These are phyloP conservation scores for Cryptus armator DNA, from an alignment of 2,888 invertebrate genomes.

Conservation along the genomic window DNA sequence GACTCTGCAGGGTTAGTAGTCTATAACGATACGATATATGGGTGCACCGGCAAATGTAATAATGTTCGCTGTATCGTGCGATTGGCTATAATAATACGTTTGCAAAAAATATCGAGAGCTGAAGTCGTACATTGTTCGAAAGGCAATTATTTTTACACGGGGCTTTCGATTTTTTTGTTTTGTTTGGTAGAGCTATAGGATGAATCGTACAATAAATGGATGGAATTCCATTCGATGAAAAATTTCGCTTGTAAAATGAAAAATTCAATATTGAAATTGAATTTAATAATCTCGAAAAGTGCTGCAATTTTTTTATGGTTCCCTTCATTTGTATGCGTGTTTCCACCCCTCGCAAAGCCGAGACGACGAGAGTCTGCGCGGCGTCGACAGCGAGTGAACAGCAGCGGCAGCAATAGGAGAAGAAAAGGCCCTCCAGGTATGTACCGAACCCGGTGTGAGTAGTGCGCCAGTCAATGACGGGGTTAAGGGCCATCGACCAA, in stretches of 20 bases:
- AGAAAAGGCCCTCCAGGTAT: slow-evolving; percentile 47
- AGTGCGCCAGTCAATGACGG: slow-evolving; percentile 74
- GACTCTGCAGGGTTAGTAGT: slow-evolving; percentile 4
- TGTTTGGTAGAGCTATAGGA: too few species aligned
- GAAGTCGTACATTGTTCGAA: not conserved
- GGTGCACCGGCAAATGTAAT: not conserved
- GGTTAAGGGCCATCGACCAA: slow-evolving; percentile 75
- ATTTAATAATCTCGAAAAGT: not conserved
- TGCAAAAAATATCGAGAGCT: not conserved
- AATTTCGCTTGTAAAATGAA: not conserved
- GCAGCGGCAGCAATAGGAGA: slow-evolving; percentile 19
- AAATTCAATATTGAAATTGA: not conserved
- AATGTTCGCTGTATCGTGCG: not conserved
- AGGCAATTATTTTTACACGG: not conserved
- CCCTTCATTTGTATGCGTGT: not conserved
- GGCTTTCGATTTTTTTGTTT: not conserved
- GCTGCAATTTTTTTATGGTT: not conserved
- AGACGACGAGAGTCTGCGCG: not conserved
- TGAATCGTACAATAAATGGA: too few species aligned
- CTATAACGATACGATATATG: slow-evolving; percentile 2
- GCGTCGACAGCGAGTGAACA: slow-evolving; percentile 25
- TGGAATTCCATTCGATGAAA: too few species aligned
- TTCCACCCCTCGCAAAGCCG: not conserved
- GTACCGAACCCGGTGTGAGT: slow-evolving; percentile 49
- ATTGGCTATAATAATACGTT: not conserved